These are phyloP conservation scores for Dicyrtoma fusca DNA, from an alignment of 2,888 invertebrate species.

Conservation along the genomic window DNA sequence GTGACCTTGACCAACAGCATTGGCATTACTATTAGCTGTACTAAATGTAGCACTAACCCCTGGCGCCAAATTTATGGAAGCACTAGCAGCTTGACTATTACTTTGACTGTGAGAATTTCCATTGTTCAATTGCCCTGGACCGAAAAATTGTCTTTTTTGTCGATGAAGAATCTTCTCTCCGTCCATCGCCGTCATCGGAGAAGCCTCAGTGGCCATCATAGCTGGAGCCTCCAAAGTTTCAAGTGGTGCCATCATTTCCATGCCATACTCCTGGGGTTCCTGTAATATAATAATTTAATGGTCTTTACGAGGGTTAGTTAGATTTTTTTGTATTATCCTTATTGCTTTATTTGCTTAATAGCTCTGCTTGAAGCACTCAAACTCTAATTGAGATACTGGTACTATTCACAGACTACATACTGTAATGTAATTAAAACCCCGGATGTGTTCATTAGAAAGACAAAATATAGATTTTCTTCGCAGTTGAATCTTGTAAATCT, in stretches of 20 bases:
- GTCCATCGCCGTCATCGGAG: no score
- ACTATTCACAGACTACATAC: no score
- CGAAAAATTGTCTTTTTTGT: conserved; percentile 31
- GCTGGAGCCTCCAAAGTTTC: not conserved
- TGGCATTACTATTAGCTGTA: conserved; percentile 16
- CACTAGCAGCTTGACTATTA: conserved; percentile 36
- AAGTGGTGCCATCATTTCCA: not conserved
- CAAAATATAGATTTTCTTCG: no score
- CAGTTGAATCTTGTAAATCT: no score
- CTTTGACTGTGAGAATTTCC: conserved; percentile 23
- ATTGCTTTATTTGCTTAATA: no score
- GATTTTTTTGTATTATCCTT: no score
- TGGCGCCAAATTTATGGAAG: conserved; percentile 35
- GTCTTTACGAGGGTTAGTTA: no score
- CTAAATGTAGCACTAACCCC: conserved; percentile 41
- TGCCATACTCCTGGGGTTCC: not conserved
- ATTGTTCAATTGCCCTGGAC: conserved; percentile 4
- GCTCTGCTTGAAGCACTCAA: no score
- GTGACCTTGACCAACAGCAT: conserved; percentile 17
- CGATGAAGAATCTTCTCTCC: not conserved
- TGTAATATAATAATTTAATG: no score
- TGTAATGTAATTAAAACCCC: no score
- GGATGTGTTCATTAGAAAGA: no score
- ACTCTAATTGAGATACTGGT: no score
- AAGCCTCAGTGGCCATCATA: not conserved